Conservation (phyloP, 2,888 invertebrate genomes). For the Keiferia lycopersicella region DNA sequence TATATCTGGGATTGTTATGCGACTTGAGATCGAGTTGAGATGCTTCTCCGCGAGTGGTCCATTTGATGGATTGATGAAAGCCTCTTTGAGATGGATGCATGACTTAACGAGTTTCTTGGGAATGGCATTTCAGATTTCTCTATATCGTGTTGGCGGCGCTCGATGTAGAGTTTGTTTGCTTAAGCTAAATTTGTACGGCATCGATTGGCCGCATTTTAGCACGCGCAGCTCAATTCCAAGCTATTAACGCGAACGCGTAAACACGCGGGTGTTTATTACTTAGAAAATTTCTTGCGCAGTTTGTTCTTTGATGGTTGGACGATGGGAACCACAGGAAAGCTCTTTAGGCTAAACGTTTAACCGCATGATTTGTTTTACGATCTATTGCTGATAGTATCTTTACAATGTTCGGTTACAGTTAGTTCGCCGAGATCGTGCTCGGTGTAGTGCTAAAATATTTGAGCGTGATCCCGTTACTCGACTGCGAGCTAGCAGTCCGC, state of each 20-base stretch:
- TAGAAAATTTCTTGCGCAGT: slow-evolving; percentile 44
- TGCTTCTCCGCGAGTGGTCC: slow-evolving; percentile 32
- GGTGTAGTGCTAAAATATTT: slow-evolving; percentile 59
- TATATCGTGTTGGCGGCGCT: slow-evolving; percentile 36
- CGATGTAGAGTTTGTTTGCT: slow-evolving; percentile 46
- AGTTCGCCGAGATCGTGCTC: slow-evolving; percentile 37
- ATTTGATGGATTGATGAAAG: slow-evolving; percentile 56
- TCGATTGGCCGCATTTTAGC: slow-evolving; percentile 75
- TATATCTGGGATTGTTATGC: slow-evolving; percentile 22
- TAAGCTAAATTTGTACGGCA: slow-evolving; percentile 63
- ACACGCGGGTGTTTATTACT: slow-evolving; percentile 50
- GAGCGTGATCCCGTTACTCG: slow-evolving; percentile 62
- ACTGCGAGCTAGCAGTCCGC: slow-evolving; percentile 39
- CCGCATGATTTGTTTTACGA: slow-evolving; percentile 35
- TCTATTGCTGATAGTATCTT: slow-evolving; percentile 26
- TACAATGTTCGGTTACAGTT: slow-evolving; percentile 38
- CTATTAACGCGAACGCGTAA: slow-evolving; percentile 62
- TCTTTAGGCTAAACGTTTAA: slow-evolving; percentile 41
- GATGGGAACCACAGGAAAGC: slow-evolving; percentile 32
- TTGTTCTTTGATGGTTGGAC: slow-evolving; percentile 41
- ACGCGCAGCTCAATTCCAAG: slow-evolving; percentile 65
- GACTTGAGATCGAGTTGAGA: slow-evolving; percentile 27
- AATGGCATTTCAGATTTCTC: slow-evolving; percentile 44
- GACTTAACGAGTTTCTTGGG: slow-evolving; percentile 51
- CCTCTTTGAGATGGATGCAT: slow-evolving; percentile 53